Conservation (phyloP, 2,888 invertebrate species). For the Stenodema calcarata region DNA sequence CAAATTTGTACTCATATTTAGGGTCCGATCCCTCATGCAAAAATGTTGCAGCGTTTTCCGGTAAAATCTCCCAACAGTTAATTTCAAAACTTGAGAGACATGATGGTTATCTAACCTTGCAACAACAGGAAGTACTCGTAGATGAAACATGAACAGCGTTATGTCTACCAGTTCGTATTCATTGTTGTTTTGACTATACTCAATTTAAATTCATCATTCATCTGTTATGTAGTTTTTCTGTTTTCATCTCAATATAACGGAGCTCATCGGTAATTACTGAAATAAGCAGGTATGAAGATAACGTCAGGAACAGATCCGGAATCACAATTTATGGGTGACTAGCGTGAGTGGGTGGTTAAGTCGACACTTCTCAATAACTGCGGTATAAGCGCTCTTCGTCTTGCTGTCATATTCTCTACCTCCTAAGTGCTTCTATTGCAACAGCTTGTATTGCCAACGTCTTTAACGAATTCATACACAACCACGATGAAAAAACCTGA, state of each 20-base stretch:
- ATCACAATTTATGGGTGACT: background rate
- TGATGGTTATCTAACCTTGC: too few relatives aligned
- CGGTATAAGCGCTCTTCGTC: background rate
- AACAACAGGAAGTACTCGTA: too few relatives aligned
- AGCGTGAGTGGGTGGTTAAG: background rate
- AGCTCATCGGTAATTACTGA: background rate
- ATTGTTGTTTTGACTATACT: too few relatives aligned
- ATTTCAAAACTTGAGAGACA: too few relatives aligned
- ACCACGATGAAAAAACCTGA: too few relatives aligned
- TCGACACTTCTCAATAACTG: background rate
- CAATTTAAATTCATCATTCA: background rate
- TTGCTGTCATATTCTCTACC: background rate
- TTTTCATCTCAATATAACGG: background rate
- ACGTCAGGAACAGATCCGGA: background rate
- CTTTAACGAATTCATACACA: too few relatives aligned
- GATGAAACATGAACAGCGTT: too few relatives aligned
- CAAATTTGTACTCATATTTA: too few relatives aligned
- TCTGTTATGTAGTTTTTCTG: background rate
- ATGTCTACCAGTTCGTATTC: too few relatives aligned
- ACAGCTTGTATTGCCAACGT: background rate
- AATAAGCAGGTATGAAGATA: background rate
- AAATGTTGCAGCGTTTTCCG: too few relatives aligned
- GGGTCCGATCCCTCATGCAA: too few relatives aligned
- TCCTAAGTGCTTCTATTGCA: background rate
- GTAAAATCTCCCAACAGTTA: too few relatives aligned